Conservation (phyloP, 2,113 vertebrate genomes). For the Strix uralensis region DNA sequence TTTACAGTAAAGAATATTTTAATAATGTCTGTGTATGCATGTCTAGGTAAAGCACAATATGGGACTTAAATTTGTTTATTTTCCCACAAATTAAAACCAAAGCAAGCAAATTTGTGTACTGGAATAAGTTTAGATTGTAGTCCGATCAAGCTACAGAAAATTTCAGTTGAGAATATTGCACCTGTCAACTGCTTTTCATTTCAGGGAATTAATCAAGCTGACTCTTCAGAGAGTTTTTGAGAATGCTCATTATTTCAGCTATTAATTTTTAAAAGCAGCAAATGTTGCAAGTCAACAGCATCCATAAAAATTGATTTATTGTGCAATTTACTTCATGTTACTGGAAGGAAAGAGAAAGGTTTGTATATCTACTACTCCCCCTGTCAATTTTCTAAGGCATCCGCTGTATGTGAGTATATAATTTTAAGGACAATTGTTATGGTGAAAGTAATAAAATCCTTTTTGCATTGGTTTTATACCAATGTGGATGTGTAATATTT, state of each 20-base stretch:
- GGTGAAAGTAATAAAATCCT: constrained; percentile 33
- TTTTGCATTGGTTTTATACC: constrained; percentile 17
- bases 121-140: background rate
- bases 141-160: constrained; percentile 31
- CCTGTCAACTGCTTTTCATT: constrained; percentile 71
- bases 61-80: constrained; percentile 4
- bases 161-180: constrained; percentile 64
- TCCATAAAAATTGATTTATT: constrained; percentile 79
- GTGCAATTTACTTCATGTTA: constrained; percentile 68
- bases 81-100: constrained; percentile 47
- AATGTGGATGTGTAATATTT: background rate
- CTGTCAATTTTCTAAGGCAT: constrained; percentile 16
- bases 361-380: constrained; percentile 8
- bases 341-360: constrained; percentile 48
- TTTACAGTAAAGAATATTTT: constrained; percentile 34
- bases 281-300: constrained; percentile 78
- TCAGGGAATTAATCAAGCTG: constrained; percentile 76
- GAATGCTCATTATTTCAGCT: constrained; percentile 80
- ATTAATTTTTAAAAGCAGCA: constrained; percentile 82
- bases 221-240: constrained; percentile 61
- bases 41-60: background rate
- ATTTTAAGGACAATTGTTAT: constrained; percentile 52
- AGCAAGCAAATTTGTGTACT: background rate
- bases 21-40: background rate
- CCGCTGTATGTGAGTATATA: background rate